Conservation (phyloP, 2,797 vertebrate species). For the Falco novaeseelandiae region DNA sequence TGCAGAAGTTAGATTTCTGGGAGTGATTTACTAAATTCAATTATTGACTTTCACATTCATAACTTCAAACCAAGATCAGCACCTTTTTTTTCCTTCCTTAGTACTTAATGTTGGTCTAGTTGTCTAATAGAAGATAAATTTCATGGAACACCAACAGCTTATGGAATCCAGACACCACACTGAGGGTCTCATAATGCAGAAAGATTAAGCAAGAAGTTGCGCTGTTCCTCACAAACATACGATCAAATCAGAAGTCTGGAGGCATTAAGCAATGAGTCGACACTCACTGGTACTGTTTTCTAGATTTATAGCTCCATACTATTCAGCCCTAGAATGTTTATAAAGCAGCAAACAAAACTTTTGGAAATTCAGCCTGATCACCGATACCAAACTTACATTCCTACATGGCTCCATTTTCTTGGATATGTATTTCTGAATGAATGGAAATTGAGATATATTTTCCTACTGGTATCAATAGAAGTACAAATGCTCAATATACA, state of each 20-base stretch:
- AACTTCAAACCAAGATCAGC: neutral
- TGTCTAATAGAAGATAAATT: neutral
- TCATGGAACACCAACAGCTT: neutral
- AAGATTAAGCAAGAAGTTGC: neutral
- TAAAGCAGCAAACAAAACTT: neutral
- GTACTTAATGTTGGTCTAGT: neutral
- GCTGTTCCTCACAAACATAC: neutral
- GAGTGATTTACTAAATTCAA: neutral
- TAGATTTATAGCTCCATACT: neutral
- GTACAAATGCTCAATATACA: neutral
- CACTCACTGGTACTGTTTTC: neutral
- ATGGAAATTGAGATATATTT: neutral
- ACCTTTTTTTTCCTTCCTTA: neutral
- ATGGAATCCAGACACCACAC: neutral
- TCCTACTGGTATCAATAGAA: neutral
- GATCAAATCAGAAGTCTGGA: neutral
- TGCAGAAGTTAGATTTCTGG: neutral
- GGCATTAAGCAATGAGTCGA: neutral
- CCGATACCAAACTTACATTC: neutral
- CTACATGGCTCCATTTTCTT: neutral
- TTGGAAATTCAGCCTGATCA: neutral
- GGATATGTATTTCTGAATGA: neutral
- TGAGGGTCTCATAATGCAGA: neutral
- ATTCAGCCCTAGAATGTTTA: neutral
- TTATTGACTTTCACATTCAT: neutral